These are phyloP conservation scores for Cairina moschata DNA, from an alignment of 2,113 vertebrate species.

Conservation along the genomic window DNA sequence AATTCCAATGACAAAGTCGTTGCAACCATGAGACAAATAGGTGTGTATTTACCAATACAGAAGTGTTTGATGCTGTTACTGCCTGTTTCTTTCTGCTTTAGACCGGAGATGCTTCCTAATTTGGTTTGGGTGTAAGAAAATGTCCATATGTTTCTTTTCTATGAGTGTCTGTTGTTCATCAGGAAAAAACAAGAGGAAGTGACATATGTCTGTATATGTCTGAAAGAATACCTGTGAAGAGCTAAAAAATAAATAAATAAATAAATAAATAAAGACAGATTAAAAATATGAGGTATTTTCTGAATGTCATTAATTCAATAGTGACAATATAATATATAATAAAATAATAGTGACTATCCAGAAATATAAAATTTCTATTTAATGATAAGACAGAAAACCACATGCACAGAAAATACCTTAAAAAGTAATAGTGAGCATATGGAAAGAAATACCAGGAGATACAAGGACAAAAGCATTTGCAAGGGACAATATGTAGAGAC, in stretches of 20 bases:
- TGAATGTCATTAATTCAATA: not conserved
- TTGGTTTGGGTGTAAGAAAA: conserved; percentile 2
- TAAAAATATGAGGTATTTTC: not conserved
- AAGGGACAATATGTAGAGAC: not conserved
- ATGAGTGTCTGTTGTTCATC: not conserved
- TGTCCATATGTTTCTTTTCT: not conserved
- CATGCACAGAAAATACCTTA: not conserved
- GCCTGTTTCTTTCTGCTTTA: not conserved
- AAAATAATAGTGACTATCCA: not conserved
- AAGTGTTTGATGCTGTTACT: not conserved
- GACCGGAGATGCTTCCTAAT: not conserved
- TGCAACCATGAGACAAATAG: not conserved
- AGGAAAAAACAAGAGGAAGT: not conserved
- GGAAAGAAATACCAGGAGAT: not conserved
- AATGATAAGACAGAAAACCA: not conserved
- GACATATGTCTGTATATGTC: not conserved
- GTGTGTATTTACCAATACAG: not conserved
- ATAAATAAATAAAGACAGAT: not conserved
- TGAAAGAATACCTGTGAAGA: not conserved
- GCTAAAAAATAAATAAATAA: not conserved
- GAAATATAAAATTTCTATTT: conserved; percentile 5
- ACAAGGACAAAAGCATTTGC: not conserved
- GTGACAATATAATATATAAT: not conserved
- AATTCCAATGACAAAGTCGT: not conserved
- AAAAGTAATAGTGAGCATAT: not conserved